These are phyloP conservation scores for Propsilocerus akamusi DNA, from an alignment of 1,140 invertebrate species.

Conservation along the genomic window DNA sequence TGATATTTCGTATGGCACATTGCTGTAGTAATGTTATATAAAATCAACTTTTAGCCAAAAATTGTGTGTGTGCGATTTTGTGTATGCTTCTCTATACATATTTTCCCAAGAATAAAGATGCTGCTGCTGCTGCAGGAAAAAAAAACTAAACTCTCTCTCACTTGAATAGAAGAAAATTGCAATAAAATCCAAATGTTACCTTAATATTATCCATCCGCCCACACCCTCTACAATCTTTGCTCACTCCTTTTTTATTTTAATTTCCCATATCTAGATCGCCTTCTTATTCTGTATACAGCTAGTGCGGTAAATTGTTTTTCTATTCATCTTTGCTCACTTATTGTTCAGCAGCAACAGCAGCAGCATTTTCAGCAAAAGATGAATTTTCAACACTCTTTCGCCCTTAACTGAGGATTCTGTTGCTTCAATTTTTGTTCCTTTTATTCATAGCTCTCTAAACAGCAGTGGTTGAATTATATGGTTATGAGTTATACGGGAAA, in stretches of 20 bases:
- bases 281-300: background rate
- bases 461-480: too few relatives aligned
- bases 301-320: background rate
- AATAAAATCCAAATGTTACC: constrained; percentile 4
- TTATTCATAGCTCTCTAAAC: too few relatives aligned
- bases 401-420: background rate
- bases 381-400: background rate
- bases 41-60: too few relatives aligned
- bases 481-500: background rate
- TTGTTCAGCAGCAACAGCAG: background rate
- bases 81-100: too few relatives aligned
- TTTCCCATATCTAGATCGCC: constrained; percentile 1
- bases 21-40: too few relatives aligned
- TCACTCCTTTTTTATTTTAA: background rate
- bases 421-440: too few relatives aligned
- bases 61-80: too few relatives aligned
- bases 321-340: constrained; percentile 4
- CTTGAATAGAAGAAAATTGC: constrained; percentile 2
- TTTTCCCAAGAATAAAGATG: too few relatives aligned
- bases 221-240: background rate
- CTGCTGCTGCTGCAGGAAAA: background rate
- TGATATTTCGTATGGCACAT: too few relatives aligned
- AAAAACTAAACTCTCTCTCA: background rate
- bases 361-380: background rate
- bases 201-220: constrained; percentile 1